Evolutionary conservation across 2,888 invertebrate species (phyloP), one percentile per base, ranked within the genome.

Genomic region (Gerris lacustris): DNA sequence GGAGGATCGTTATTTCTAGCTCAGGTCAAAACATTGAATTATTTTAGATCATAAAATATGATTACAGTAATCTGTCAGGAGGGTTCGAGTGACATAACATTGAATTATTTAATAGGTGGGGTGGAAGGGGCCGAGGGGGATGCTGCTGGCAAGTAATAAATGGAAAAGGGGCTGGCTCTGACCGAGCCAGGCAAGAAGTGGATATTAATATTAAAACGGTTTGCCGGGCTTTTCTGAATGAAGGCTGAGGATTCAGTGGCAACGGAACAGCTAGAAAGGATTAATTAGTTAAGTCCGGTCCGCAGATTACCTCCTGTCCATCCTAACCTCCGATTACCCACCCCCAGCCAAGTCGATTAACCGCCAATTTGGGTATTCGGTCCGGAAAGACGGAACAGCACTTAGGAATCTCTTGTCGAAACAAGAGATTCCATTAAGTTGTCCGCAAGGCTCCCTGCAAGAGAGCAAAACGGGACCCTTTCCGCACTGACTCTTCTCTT

Each of bases 341-440:
- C 55, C 55, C 55, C 55, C 15, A 1, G 15, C 5, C 55, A 9
- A 55, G 55, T 55, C 55, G 55, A 55, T 55, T 55, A 55, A 55
- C 55, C 55, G 55, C 55, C 55, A 55, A 55, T 55, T 55, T 55
- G 55, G 55, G 55, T 55, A 55, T 55, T 55, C 15, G 55, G 11
- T 55, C 9, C 55, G 55, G 55, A 55, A 55, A 55, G 55, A 55
- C 15, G 55, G 55, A 55, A 55, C 9, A 55, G 55, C 55, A 55
- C 55, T 55, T 55, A 55, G 55, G 55, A 5, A 55, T 55, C 55
- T 55, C 55, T 55, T 55, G 55, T 55, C 55, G 55, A 55, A 55
- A 55, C 55, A 55, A 55, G 55, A 55, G 55, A 55, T 55, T 55
- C 55, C 55, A 55, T 55, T 55, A 4, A 55, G 55, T 55, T 55